Conservation (phyloP, 2,113 vertebrate species). For the Psilopsiagon aymara region DNA sequence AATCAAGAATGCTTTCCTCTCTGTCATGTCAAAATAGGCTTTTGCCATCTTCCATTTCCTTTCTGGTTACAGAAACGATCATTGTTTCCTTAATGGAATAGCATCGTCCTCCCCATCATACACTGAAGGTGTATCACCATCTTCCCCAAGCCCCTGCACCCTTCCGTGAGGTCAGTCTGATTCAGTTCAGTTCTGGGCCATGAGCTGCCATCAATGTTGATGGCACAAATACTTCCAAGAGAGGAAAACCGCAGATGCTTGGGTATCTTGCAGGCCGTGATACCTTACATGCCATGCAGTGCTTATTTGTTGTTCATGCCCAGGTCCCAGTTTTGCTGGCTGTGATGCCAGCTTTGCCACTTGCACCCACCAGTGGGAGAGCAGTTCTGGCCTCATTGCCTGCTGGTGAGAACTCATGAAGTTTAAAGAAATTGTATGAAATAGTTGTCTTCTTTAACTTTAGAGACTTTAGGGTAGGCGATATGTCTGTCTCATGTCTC, state of each 20-base stretch:
- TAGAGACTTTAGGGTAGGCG: not conserved
- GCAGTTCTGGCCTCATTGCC: not conserved
- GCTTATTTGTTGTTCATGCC: not conserved
- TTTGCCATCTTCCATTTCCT: not conserved
- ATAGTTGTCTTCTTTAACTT: not conserved
- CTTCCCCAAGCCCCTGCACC: not conserved
- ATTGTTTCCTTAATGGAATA: not conserved
- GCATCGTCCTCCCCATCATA: not conserved
- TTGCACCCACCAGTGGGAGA: accelerated
- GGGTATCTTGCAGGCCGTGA: not conserved
- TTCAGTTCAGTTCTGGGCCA: not conserved
- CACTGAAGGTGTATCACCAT: not conserved
- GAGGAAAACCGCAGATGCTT: not conserved
- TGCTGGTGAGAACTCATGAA: not conserved
- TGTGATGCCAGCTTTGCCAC: not conserved
- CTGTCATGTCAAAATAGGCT: not conserved
- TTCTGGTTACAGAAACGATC: not conserved
- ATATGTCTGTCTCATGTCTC: not conserved
- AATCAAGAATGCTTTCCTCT: slow-evolving; percentile 1
- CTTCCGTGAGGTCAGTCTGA: not conserved
- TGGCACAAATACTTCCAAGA: not conserved
- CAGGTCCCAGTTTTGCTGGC: not conserved
- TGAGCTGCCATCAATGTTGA: accelerated
- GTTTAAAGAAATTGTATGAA: not conserved
- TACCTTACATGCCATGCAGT: not conserved